A percentile compares a stretch with the other conserved stretches of the same genome.
These are phyloP conservation scores for Lottia gigantea DNA, from an alignment of 2,888 invertebrate species.

Conservation along the genomic window DNA sequence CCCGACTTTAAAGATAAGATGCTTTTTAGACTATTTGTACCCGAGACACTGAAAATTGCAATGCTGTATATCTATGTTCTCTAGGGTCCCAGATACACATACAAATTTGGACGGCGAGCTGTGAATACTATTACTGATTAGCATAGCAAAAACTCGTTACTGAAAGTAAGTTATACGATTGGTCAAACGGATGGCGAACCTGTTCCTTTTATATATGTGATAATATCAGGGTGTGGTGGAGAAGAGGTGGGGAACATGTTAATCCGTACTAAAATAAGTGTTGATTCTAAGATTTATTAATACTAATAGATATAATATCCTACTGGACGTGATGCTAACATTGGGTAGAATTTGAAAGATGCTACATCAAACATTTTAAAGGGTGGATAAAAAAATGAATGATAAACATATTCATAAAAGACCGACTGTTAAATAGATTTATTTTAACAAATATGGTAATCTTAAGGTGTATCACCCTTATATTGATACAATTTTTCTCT, in stretches of 20 bases:
- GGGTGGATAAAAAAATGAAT: conserved; percentile 6
- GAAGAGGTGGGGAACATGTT: neutral
- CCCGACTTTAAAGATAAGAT: too few species aligned
- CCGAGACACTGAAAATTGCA: too few species aligned
- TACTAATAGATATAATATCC: neutral
- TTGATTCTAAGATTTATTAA: neutral
- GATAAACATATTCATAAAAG: neutral
- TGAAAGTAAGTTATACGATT: too few species aligned
- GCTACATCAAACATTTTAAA: neutral
- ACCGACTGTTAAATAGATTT: neutral
- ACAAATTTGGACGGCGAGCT: too few species aligned
- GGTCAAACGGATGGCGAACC: too few species aligned
- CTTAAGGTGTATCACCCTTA: neutral
- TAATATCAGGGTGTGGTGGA: neutral
- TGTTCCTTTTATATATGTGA: too few species aligned
- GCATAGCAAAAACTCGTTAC: too few species aligned
- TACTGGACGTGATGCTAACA: neutral
- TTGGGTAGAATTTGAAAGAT: neutral
- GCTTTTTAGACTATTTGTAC: too few species aligned
- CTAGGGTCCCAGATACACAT: too few species aligned
- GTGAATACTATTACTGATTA: too few species aligned
- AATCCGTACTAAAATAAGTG: neutral
- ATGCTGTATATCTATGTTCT: too few species aligned
- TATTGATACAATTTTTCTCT: too few species aligned
- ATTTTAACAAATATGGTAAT: conserved; percentile 7